Conservation (phyloP, 2,113 vertebrate species). For the Toxotes jaculatrix region DNA sequence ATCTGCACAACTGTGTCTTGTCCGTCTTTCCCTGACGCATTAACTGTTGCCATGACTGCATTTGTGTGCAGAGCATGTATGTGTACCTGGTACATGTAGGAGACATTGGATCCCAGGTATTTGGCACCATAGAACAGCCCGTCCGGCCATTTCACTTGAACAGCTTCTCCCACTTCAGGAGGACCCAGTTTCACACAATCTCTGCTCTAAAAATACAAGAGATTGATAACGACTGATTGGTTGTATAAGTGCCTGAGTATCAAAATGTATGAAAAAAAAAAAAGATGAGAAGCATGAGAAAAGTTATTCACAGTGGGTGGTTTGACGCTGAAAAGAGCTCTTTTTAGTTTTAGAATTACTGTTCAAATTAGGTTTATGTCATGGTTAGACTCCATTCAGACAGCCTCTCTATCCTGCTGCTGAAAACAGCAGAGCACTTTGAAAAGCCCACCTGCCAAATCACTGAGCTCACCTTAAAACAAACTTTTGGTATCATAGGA, state of each 20-base stretch:
- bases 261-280: background rate
- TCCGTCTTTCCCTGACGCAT: background rate
- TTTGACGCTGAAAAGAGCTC: background rate
- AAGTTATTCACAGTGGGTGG: background rate
- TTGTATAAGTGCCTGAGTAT: background rate
- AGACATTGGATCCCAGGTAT: constrained; percentile 91
- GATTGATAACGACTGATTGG: constrained; percentile 11
- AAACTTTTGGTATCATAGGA: background rate
- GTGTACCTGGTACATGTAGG: constrained; percentile 94
- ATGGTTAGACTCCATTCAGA: background rate
- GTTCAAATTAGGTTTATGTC: background rate
- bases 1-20: constrained; percentile 18
- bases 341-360: background rate
- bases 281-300: background rate
- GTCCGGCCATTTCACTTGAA: constrained; percentile 98
- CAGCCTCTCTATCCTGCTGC: background rate
- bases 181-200: constrained; percentile 92
- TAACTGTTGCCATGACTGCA: background rate
- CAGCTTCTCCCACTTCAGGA: constrained; percentile 92
- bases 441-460: background rate
- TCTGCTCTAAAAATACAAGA: constrained; percentile 87
- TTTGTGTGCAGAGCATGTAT: background rate
- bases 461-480: background rate
- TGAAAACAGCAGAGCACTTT: background rate
- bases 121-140: constrained; percentile 96